phyloP scores from a whole-genome alignment of 2,797 vertebrate species.

The Sebastes baramenuke region DNA sequence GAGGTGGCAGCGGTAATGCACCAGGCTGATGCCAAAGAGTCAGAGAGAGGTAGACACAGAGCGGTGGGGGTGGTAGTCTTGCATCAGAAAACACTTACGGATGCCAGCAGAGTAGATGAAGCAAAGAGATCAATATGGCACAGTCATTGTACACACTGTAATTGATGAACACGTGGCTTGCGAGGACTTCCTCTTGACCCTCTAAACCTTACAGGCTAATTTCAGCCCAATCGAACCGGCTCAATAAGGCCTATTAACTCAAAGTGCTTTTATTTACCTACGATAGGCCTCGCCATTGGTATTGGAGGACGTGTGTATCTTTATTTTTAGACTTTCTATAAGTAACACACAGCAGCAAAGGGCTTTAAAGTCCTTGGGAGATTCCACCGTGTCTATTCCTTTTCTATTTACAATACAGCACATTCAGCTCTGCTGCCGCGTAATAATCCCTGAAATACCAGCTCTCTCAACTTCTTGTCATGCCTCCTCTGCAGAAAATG shows the following conservation, averaged over 20 bases:
- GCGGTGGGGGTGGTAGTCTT: neutral
- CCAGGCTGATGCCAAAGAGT: constrained; percentile 14
- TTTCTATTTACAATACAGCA: constrained; percentile 21
- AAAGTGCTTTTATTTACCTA: constrained; percentile 57
- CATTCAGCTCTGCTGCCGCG: constrained; percentile 1
- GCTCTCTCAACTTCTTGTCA: constrained; percentile 9
- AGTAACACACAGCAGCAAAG: constrained; percentile 2
- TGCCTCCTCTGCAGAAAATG: constrained; percentile 31
- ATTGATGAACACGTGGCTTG: constrained; percentile 72
- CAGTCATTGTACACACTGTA: constrained; percentile 74
- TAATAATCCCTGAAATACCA: constrained; percentile 34
- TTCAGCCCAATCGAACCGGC: constrained; percentile 58
- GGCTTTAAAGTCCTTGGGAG: constrained; percentile 13
- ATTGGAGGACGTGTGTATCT: constrained; percentile 11
- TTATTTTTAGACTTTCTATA: constrained; percentile 26
- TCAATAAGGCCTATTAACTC: constrained; percentile 64
- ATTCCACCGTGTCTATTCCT: neutral
- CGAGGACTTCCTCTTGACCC: constrained; percentile 52
- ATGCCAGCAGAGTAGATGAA: constrained; percentile 67
- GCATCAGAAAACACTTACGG: constrained; percentile 67
- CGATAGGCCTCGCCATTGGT: neutral
- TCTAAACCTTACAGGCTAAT: constrained; percentile 56
- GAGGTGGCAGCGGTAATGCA: constrained; percentile 13
- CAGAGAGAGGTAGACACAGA: neutral
- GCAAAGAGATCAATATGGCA: constrained; percentile 72